Percentiles rank a stretch among this genome's conserved stretches.
Conservation (phyloP, 2,113 vertebrate genomes). For the Gasterosteus nipponicus region DNA sequence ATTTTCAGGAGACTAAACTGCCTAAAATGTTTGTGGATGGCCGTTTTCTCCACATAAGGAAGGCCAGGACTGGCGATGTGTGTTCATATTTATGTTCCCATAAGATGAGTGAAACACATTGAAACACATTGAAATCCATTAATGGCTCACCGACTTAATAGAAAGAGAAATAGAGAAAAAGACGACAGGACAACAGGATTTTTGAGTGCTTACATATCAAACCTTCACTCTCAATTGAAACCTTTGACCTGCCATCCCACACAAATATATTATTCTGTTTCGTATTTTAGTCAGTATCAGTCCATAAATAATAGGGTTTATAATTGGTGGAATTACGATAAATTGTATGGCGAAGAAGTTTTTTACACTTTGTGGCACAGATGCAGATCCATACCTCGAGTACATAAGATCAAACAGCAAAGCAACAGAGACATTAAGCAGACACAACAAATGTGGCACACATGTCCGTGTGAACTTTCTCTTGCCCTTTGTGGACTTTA, state of each 20-base stretch:
- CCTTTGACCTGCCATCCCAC: neutral
- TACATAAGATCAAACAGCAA: slow-evolving; percentile 55
- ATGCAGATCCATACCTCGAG: slow-evolving; percentile 46
- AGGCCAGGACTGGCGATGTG: too few species aligned
- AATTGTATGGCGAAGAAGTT: slow-evolving; percentile 66
- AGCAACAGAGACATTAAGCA: slow-evolving; percentile 35
- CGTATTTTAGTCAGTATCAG: slow-evolving; percentile 45
- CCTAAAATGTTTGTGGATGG: neutral
- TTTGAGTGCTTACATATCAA: neutral
- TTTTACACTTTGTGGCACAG: slow-evolving; percentile 23
- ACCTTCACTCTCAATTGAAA: neutral
- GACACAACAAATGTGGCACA: slow-evolving; percentile 50
- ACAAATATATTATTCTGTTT: neutral
- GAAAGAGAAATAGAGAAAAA: neutral
- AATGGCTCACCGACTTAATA: neutral
- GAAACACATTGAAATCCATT: neutral
- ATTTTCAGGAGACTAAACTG: too few species aligned
- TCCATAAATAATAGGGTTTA: slow-evolving; percentile 66
- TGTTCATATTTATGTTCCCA: too few species aligned
- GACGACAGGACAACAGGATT: neutral
- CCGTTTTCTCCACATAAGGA: neutral
- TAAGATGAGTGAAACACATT: neutral
- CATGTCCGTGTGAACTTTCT: slow-evolving; percentile 59
- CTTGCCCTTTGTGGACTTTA: slow-evolving; percentile 31
- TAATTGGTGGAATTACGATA: slow-evolving; percentile 50